Evolutionary conservation across 2,113 vertebrate genomes (phyloP), one percentile per base, ranked within the genome.

Genomic region (Pelobates fuscus): DNA sequence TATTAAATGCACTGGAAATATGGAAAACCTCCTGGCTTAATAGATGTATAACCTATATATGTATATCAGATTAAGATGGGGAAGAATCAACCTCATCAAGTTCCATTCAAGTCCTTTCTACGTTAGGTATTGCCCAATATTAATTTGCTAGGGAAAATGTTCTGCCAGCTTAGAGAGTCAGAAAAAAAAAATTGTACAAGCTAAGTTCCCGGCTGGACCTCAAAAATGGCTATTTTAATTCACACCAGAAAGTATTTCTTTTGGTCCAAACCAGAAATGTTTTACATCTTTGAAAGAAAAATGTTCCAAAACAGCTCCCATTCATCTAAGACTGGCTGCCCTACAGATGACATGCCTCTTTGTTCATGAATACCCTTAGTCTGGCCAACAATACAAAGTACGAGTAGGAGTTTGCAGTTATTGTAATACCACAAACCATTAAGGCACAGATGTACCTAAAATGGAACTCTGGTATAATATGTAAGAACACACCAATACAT

Each of bases 271-370:
- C 63, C 62, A 75, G 26, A 75, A 59, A 66, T 21, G 54, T 60
- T 52, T 67, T 54, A 75, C 63, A 67, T 67, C 62, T 29, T 37
- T 59, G 24, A 21, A 25, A 46, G 23, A n/a, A 8, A 67, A 12
- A 59, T 18, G 29, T 32, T 55, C 52, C 21, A 66, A 24, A 49
- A 44, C 15, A 44, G 30, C 49, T 73, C 18, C 24, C n/a, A 15
- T 46, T 60, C 49, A 73, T 57, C 60, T 18, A 54, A 15, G 20
- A 3, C 26, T 75, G 72, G 72, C 72, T 75, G 72, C 72, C 72
- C 72, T 49, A 8, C n/a, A 23, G 3, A 55, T 67, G 72, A 67
- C 72, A 67, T 63, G 14, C 1, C 29, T 44, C 25, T 26, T 7
- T 26, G 52, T 25, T 37, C 5, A 14, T 8, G 15, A 8, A 30